Base-by-base conservation (phyloP, 2,888 invertebrate species). In the Aleiodes testaceus region DNA sequence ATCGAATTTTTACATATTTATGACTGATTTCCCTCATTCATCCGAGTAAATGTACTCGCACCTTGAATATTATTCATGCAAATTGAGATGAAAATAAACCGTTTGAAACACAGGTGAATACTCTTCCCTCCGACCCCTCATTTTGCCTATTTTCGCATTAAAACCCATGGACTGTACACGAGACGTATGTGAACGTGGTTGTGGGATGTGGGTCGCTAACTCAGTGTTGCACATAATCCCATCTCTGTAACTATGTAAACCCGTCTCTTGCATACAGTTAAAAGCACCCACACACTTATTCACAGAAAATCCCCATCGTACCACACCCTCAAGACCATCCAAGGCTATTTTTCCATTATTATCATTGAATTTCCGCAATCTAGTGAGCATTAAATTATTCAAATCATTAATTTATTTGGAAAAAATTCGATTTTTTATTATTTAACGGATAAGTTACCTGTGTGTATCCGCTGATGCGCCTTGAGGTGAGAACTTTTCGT, bases 401-500 rank as follows among this genome's bases (percentile, higher is more conserved):
- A 49, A n/a, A 36, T 66, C 9, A 42, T 45, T 45, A 16, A 66
- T 50, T 22, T 61, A 7, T 45, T 12, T 26, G 11, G 16, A 26
- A 42, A 47, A 26, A 26, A 26, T 5, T 5, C 1, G 26, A 2
- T 26, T 26, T 61, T 61, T 42, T 68, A 20, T 68, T 7, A n/a
- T 7, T 5, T 53, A 22, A 53, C n/a, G n/a, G 9, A 2, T 9
- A 12, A 42, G 42, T 59, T 26, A 45, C 97, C 97, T 90, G 98
- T 98, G 87, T 98, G 98, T 89, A 98, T 97, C 89, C 98, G 92
- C 89, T 98, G 97, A 89, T 98, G 98, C 78, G 98, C 98, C 90
- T 98, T 98, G 79, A 98, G 91, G 89, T 98, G 98, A 82, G 97
- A 98, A 90, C 97, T 97, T 91, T 98, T 98, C 79, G 98, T 98